phyloP scores from a whole-genome alignment of 2,113 vertebrate genomes.

The Panthera leo region DNA sequence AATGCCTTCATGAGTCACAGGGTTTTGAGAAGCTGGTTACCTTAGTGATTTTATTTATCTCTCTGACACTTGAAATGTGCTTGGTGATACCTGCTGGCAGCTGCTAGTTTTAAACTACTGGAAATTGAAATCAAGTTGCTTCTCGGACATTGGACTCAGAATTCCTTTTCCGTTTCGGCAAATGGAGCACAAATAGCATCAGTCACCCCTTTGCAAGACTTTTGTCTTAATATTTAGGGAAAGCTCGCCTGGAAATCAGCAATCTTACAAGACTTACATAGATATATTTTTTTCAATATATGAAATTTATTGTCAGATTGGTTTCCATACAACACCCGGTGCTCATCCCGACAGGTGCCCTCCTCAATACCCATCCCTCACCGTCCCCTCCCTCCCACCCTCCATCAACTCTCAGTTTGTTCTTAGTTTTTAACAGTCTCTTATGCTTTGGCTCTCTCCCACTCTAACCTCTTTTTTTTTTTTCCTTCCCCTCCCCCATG shows the following conservation, averaged over 20 bases:
- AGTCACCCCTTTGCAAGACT: neutral
- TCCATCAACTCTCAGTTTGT: too few species aligned
- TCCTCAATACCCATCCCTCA: too few species aligned
- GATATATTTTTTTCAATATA: neutral
- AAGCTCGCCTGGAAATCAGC: neutral
- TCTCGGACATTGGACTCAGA: constrained; percentile 3
- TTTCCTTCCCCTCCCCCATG: too few species aligned
- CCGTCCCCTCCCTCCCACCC: too few species aligned
- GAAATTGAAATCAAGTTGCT: constrained; percentile 17
- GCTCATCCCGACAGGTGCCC: too few species aligned
- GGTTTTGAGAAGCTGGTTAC: constrained; percentile 56
- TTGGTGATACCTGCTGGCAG: constrained; percentile 43
- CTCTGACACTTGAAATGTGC: constrained; percentile 24
- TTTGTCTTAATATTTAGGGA: constrained; percentile 33
- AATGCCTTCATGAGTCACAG: constrained; percentile 48
- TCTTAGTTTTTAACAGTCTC: too few species aligned
- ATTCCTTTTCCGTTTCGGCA: neutral
- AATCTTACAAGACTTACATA: neutral
- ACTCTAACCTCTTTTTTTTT: too few species aligned
- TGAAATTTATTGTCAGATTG: too few species aligned
- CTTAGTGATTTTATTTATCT: constrained; percentile 69
- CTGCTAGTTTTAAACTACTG: neutral
- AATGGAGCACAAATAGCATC: neutral
- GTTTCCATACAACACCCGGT: too few species aligned
- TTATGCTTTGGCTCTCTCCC: too few species aligned